Evolutionary conservation across 2,113 vertebrate genomes (phyloP), one percentile per base, ranked within the genome.

Genomic region (Otocyon megalotis): DNA sequence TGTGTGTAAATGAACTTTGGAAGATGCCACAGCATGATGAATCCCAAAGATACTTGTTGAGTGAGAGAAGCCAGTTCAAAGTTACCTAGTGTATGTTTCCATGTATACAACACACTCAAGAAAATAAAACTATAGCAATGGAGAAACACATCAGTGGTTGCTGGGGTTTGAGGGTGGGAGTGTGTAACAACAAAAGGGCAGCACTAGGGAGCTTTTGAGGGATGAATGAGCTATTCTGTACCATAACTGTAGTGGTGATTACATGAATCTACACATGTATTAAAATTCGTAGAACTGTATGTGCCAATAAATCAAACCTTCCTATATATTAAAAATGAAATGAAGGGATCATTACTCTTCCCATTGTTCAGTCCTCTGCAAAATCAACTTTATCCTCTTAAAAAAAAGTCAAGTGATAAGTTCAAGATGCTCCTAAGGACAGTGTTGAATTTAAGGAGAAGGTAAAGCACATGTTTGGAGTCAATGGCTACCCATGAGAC

Each of bases 381-480:
- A 97, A 95, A 43, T 84, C 26, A 87, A 69, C 35, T 83, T 93
- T 90, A 48, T 19, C 50, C 19, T 88, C 69, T 76, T 30, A 87
- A 85, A 76, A 37, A 71, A 80, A 76, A 62, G 62, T 82, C 74
- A 72, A 88, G 71, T 80, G 56, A 12, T 90, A 92, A 77, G 22
- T 83, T 90, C 67, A 88, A 67, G 65, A 81, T 89, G 72, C 14
- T 85, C 24, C 17, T 76, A 72, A 67, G 35, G 37, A 65, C 87
- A 1, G 6, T 30, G 16, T 26, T 65, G 91, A 88, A 53, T 60
- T 58, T 37, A 30, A 28, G 76, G 69, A 82, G 37, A 88, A 37
- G 54, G 35, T 20, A 11, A 65, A 43, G 4, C 3, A 48, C 12
- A 6, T 7, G 8, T 50, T 22, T 28, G 53, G 43, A 82, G 76